phyloP scores from a whole-genome alignment of 2,888 invertebrate genomes.

The Trachelus tabidus region DNA sequence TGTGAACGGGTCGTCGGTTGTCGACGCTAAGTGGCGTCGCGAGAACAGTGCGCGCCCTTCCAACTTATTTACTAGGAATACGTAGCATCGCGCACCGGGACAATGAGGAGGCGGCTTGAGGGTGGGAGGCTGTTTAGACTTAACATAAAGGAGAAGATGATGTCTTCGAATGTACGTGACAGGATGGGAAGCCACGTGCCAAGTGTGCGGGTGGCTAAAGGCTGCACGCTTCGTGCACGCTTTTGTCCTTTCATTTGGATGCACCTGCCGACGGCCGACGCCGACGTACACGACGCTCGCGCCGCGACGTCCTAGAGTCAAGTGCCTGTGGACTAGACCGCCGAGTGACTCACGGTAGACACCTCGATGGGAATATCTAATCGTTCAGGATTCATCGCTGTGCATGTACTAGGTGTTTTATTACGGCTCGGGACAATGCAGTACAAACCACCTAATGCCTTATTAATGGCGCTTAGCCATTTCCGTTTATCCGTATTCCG shows the following conservation, averaged over 20 bases:
- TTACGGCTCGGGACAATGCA: not conserved
- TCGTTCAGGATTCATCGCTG: not conserved
- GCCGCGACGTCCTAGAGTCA: slow-evolving; percentile 13
- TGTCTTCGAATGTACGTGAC: slow-evolving; percentile 47
- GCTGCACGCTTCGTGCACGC: slow-evolving; percentile 16
- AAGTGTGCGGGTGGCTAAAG: slow-evolving; percentile 28
- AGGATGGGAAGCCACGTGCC: slow-evolving; percentile 51
- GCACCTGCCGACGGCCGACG: slow-evolving; percentile 19
- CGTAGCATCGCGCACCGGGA: slow-evolving; percentile 16
- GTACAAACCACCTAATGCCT: slow-evolving; percentile 6
- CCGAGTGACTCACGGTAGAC: slow-evolving; percentile 32
- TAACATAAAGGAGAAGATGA: slow-evolving; percentile 30
- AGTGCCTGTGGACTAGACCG: slow-evolving; percentile 12
- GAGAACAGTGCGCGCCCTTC: slow-evolving; percentile 22
- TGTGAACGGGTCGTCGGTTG: slow-evolving; percentile 25
- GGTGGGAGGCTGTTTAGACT: slow-evolving; percentile 17
- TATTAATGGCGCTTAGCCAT: slow-evolving; percentile 2
- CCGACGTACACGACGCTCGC: not conserved
- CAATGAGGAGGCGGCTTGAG: slow-evolving; percentile 8
- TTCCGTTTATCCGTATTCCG: not conserved
- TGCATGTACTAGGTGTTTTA: not conserved
- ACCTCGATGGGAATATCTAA: slow-evolving; percentile 24
- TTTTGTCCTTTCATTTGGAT: slow-evolving; percentile 26
- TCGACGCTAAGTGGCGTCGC: slow-evolving; percentile 22
- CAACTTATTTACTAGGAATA: slow-evolving; percentile 35